Conservation (phyloP, 2,888 invertebrate species). For the Caenorhabditis uteleia region DNA sequence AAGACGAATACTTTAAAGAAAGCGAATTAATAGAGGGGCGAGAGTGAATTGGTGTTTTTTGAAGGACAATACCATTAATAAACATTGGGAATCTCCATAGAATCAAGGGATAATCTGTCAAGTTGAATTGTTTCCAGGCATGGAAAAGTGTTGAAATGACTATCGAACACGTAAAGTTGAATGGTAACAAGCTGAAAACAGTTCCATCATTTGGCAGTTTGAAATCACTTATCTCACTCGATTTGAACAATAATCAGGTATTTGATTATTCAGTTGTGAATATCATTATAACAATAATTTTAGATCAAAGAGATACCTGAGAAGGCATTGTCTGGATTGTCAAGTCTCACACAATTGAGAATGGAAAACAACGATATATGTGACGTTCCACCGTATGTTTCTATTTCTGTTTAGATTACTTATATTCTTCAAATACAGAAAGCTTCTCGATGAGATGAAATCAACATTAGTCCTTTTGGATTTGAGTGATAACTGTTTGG, state of each 20-base stretch:
- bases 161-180: slow-evolving; percentile 42
- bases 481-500: slow-evolving; percentile 82
- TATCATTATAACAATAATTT: slow-evolving; percentile 1
- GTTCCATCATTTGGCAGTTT: slow-evolving; percentile 55
- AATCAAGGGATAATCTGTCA: slow-evolving; percentile 10
- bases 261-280: slow-evolving; percentile 4
- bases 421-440: slow-evolving; percentile 32
- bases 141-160: slow-evolving; percentile 20
- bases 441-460: slow-evolving; percentile 60
- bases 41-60: slow-evolving; percentile 5
- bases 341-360: slow-evolving; percentile 44
- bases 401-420: background rate
- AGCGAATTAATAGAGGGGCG: slow-evolving; percentile 7
- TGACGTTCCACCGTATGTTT: slow-evolving; percentile 48
- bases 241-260: slow-evolving; percentile 53
- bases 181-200: slow-evolving; percentile 50
- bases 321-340: slow-evolving; percentile 10
- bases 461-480: slow-evolving; percentile 79
- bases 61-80: too few relatives aligned
- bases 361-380: slow-evolving; percentile 59
- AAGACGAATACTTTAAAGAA: too few relatives aligned
- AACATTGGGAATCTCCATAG: background rate
- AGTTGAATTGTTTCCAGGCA: slow-evolving; percentile 20
- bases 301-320: slow-evolving; percentile 19
- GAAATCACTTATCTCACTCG: slow-evolving; percentile 37